Percentiles rank a stretch among this genome's conserved stretches.
phyloP scores from a whole-genome alignment of 2,888 invertebrate species.

The Aspidapion aeneum region DNA sequence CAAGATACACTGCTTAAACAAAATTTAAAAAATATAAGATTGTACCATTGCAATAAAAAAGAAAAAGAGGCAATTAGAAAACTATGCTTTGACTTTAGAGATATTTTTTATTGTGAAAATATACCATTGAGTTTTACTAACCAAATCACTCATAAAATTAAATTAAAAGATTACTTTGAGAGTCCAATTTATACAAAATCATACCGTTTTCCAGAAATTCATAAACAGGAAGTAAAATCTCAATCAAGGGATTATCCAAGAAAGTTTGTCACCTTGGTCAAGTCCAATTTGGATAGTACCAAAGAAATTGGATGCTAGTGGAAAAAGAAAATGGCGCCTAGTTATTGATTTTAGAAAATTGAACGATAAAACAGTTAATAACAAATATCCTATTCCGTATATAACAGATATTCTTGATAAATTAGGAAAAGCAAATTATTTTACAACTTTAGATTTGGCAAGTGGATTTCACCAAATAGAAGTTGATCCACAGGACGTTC shows the following conservation, averaged over 20 bases:
- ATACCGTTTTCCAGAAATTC: slow-evolving; percentile 1
- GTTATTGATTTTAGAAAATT: too few relatives aligned
- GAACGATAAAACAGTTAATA: too few relatives aligned
- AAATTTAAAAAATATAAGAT: not conserved
- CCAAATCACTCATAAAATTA: not conserved
- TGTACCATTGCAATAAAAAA: not conserved
- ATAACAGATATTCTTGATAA: too few relatives aligned
- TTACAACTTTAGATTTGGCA: too few relatives aligned
- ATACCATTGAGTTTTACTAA: too few relatives aligned
- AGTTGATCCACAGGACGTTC: not conserved
- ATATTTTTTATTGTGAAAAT: not conserved
- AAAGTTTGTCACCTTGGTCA: slow-evolving; percentile 1
- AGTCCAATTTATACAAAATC: too few relatives aligned
- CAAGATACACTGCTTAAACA: too few relatives aligned
- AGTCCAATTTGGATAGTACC: too few relatives aligned
- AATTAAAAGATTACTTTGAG: not conserved
- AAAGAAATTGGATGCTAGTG: too few relatives aligned
- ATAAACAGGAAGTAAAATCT: slow-evolving; percentile 4
- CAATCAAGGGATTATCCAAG: slow-evolving; percentile 12
- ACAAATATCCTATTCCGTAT: not conserved
- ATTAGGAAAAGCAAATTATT: too few relatives aligned
- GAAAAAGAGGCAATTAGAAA: not conserved
- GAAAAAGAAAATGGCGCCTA: too few relatives aligned
- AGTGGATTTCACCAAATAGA: too few relatives aligned
- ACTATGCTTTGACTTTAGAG: not conserved